Evolutionary conservation across 2,113 vertebrate species (phyloP).

Genomic region (Thunnus maccoyii): DNA sequence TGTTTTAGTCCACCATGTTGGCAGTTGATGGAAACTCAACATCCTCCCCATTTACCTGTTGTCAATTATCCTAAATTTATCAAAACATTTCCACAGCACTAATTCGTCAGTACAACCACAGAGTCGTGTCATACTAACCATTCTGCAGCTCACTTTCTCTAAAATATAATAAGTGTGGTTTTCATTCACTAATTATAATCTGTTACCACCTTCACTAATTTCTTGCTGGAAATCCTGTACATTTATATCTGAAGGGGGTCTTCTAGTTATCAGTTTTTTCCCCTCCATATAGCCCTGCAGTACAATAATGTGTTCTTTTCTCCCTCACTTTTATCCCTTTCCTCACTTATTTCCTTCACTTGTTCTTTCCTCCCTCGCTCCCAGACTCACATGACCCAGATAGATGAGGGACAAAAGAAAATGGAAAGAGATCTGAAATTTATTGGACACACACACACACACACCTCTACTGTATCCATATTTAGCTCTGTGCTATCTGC

Average conservation of each 20-base stretch:
- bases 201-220: not conserved
- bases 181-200: not conserved
- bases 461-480: slow-evolving; percentile 23
- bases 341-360: not conserved
- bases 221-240: not conserved
- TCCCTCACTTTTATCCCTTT: not conserved
- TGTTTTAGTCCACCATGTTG: too few relatives aligned
- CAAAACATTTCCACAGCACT: too few relatives aligned
- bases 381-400: slow-evolving; percentile 77
- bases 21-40: not conserved
- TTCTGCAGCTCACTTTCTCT: not conserved
- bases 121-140: too few relatives aligned
- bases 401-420: slow-evolving; percentile 55
- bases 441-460: slow-evolving; percentile 20
- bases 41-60: not conserved
- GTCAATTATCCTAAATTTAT: not conserved
- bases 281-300: not conserved
- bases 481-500: slow-evolving; percentile 60
- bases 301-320: not conserved
- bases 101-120: not conserved
- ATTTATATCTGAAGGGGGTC: not conserved
- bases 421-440: slow-evolving; percentile 14
- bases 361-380: slow-evolving; percentile 14
- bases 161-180: not conserved
- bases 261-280: not conserved